Conservation (phyloP, 2,113 vertebrate species). For the Bucco capensis region DNA sequence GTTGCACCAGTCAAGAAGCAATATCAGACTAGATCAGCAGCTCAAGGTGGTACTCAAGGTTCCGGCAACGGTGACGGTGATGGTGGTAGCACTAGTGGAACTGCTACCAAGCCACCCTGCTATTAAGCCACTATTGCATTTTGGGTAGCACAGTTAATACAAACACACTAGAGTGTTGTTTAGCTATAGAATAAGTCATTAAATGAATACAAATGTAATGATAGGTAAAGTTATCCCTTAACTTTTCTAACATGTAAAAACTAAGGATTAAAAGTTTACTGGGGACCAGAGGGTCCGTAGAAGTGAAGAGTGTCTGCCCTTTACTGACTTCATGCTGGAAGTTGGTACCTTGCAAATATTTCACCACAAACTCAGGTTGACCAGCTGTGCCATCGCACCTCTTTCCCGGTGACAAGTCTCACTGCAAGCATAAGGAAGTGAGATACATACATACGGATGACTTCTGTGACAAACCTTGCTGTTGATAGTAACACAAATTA, state of each 20-base stretch:
- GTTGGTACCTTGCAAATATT: neutral
- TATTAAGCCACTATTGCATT: neutral
- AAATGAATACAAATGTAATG: neutral
- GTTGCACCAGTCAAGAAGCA: no score
- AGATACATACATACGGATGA: neutral
- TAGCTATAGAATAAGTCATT: neutral
- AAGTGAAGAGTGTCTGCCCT: neutral
- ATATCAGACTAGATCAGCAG: no score
- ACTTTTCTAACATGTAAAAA: neutral
- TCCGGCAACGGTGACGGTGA: no score
- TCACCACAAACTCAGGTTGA: neutral
- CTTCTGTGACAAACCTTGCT: neutral
- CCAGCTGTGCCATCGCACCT: neutral
- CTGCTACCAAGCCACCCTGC: no score
- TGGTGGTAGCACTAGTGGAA: no score
- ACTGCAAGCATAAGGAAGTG: rapidly evolving
- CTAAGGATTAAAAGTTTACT: neutral
- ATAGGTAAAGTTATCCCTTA: neutral
- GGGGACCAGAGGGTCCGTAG: no score
- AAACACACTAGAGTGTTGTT: neutral
- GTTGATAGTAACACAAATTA: neutral
- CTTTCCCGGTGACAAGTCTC: neutral
- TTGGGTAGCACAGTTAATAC: neutral
- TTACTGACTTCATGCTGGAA: rapidly evolving
- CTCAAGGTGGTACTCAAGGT: no score